phyloP scores from a whole-genome alignment of 2,797 vertebrate species.

The Sebastes nivosus region DNA sequence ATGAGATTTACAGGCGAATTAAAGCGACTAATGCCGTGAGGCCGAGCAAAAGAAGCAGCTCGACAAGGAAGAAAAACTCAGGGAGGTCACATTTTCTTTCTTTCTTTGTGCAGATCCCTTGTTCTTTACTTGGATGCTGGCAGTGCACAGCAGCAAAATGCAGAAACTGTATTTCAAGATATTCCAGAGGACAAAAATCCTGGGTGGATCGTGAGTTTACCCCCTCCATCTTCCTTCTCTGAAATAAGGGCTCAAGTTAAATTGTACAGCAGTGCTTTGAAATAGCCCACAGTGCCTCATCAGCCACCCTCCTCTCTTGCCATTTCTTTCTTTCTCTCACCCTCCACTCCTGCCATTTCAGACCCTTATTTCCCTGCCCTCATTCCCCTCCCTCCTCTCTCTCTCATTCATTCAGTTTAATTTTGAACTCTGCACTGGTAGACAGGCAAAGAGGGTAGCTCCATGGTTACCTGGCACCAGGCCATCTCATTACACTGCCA shows the following conservation, averaged over 20 bases:
- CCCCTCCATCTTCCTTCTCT: conserved; percentile 42
- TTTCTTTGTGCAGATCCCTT: conserved; percentile 41
- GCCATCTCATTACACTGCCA: conserved; percentile 91
- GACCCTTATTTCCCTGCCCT: conserved; percentile 66
- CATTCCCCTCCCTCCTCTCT: conserved; percentile 46
- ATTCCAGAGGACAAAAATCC: conserved; percentile 37
- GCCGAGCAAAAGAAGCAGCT: conserved; percentile 55
- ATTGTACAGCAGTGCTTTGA: conserved; percentile 63
- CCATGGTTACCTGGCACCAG: conserved; percentile 88
- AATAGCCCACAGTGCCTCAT: conserved; percentile 64
- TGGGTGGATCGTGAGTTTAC: conserved; percentile 37
- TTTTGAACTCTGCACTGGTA: conserved; percentile 84
- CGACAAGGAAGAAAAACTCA: conserved; percentile 20
- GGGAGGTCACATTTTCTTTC: conserved; percentile 14
- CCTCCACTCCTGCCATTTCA: conserved; percentile 74
- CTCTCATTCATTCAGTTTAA: conserved; percentile 84
- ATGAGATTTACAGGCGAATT: conserved; percentile 69
- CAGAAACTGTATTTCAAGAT: conserved; percentile 41
- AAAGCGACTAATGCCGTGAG: conserved; percentile 67
- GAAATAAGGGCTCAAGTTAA: conserved; percentile 68
- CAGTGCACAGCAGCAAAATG: conserved; percentile 41
- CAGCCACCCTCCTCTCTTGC: conserved; percentile 67
- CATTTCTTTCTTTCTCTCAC: conserved; percentile 65
- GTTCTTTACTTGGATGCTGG: conserved; percentile 41
- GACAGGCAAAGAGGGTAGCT: conserved; percentile 84